Percentiles rank a stretch among this genome's conserved stretches.
These are phyloP conservation scores for Australoheros facetus DNA, from an alignment of 2,797 vertebrate species.

Conservation along the genomic window DNA sequence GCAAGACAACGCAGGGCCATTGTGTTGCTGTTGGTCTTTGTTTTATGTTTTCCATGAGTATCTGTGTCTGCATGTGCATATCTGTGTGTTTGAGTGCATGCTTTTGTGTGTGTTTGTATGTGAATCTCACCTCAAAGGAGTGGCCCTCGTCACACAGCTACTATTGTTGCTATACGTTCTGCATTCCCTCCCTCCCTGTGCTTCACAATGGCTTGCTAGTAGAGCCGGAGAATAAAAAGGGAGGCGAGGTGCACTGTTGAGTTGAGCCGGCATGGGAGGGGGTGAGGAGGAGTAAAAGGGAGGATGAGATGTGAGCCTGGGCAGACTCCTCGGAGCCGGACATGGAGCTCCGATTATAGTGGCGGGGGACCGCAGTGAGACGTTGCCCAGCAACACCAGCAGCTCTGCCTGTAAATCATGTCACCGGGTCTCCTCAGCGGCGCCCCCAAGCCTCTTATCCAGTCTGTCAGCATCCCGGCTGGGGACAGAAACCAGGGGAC, in stretches of 20 bases:
- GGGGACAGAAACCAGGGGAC: conserved; percentile 33
- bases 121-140: conserved; percentile 54
- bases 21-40: conserved; percentile 52
- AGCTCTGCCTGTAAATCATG: conserved; percentile 78
- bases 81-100: conserved; percentile 9
- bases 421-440: conserved; percentile 63
- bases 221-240: conserved; percentile 20
- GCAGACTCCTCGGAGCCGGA: conserved; percentile 80
- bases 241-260: conserved; percentile 25
- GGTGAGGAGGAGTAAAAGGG: conserved; percentile 39
- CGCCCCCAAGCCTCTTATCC: conserved; percentile 61
- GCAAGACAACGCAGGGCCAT: conserved; percentile 51
- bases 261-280: conserved; percentile 30
- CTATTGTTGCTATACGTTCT: conserved; percentile 60
- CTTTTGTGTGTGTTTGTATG: conserved; percentile 41
- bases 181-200: conserved; percentile 37
- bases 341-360: conserved; percentile 75
- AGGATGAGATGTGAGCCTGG: conserved; percentile 55
- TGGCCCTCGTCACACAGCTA: conserved; percentile 67
- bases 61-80: conserved; percentile 19
- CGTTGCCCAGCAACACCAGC: conserved; percentile 71
- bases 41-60: conserved; percentile 39
- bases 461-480: conserved; percentile 50
- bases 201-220: conserved; percentile 36
- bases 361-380: conserved; percentile 73